phyloP scores from a whole-genome alignment of 2,113 vertebrate genomes.

The Cinclus mexicanus region DNA sequence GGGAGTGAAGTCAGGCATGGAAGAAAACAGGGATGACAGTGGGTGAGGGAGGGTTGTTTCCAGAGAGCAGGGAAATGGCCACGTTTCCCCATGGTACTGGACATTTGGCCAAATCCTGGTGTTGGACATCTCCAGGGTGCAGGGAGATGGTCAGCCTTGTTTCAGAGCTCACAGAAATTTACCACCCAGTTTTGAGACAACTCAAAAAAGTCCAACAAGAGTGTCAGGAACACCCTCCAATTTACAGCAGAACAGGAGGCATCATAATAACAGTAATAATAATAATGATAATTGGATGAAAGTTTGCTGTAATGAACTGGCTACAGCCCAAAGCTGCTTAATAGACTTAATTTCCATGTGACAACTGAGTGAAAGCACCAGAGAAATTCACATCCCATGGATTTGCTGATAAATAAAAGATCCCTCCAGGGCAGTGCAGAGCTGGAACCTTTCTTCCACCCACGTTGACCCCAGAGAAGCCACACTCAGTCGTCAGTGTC shows the following conservation, averaged over 20 bases:
- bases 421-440: neutral
- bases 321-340: neutral
- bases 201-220: neutral
- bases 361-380: accelerated
- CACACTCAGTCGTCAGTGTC: neutral
- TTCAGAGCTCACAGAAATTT: neutral
- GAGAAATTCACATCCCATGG: neutral
- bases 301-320: neutral
- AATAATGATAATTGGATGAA: neutral
- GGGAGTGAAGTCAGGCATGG: neutral
- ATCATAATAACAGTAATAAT: neutral
- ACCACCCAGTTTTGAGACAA: neutral
- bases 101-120: neutral
- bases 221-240: neutral
- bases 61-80: neutral
- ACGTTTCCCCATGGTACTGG: neutral
- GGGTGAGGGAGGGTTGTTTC: neutral
- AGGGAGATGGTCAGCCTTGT: accelerated
- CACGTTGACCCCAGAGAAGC: neutral
- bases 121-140: neutral
- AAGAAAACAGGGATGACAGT: neutral
- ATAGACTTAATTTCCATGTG: neutral
- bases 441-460: neutral
- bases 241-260: neutral
- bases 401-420: neutral